Base-by-base conservation (phyloP, 2,888 invertebrate genomes). In the Amorpha juglandis region DNA sequence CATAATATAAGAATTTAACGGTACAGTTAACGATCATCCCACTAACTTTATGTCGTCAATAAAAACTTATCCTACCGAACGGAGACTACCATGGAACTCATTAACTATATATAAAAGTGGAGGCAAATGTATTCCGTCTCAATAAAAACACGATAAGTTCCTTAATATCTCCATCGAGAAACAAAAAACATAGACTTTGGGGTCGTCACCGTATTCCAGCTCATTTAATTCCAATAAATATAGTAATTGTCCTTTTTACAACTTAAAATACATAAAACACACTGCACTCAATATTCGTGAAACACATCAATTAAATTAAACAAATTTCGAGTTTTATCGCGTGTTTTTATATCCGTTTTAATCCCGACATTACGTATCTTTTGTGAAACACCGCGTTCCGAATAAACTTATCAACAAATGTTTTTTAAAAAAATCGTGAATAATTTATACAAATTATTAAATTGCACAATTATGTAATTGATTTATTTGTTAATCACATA, bases 21-120 rank as follows among this genome's bases (percentile, higher is more conserved):
- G 67, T 58, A 62, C 47, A 63, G 45, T 68, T 70, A 68, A 70
- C 65, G 70, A 69, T 66, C 58, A 53, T 65, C 64, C 62, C 58
- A 63, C 62, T 33, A 45, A 63, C 48, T 45, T 63, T 47, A 58
- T 58, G 58, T 12, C 58, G 58, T 42, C 58, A 58, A 58, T 58
- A 58, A 58, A 58, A 58, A 42, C 42, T 58, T 58, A 58, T 58
- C 58, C 58, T 58, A 58, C 58, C 38, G 58, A 19, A 58, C 58
- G 38, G 58, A 19, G 16, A 19, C 50, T 48, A 55, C 55, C 42
- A 42, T 58, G 58, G 52, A 58, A 38, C 58, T 58, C 58, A 58
- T 58, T 58, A 58, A 58, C 19, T 42, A 58, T 58, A 58, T 58
- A 63, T 63, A 63, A 63, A 62, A 63, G 47, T 47, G 58, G 19